Evolutionary conservation across 2,797 vertebrate species (phyloP).

Genomic region (Eidolon dupreanum): DNA sequence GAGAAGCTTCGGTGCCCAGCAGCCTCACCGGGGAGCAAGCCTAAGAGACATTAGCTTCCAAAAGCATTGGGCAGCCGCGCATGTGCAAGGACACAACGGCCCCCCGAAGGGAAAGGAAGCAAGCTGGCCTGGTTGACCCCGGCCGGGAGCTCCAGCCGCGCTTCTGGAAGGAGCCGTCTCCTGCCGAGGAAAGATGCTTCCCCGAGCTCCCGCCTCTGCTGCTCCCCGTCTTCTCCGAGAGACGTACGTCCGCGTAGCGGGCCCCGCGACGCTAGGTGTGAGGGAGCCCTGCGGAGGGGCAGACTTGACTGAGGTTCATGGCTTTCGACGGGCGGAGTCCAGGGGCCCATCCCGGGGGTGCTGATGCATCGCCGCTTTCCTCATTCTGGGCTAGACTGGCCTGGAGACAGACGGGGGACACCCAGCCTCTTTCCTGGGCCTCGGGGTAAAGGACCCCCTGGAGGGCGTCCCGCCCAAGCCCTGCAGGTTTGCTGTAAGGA

Average conservation of each 20-base stretch:
- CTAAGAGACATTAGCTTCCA: conserved; percentile 33
- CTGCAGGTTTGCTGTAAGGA: background rate
- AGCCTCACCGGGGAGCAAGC: conserved; percentile 17
- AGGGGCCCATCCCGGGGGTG: accelerated
- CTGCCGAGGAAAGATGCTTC: background rate
- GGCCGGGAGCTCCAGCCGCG: background rate
- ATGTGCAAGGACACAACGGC: background rate
- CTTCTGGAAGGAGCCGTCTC: background rate
- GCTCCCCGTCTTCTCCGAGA: background rate
- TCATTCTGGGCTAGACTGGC: background rate
- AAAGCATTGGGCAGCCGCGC: background rate
- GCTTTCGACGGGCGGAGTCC: background rate
- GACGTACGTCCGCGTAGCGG: background rate
- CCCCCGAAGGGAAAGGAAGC: background rate
- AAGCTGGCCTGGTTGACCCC: no score
- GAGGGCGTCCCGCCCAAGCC: background rate
- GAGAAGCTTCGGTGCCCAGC: background rate
- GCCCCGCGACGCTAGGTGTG: no score
- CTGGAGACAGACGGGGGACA: no score
- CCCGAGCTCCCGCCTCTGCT: background rate
- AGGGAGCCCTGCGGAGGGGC: no score
- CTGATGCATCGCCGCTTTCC: background rate
- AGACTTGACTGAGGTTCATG: background rate
- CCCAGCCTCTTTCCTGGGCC: background rate
- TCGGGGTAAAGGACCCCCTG: background rate